These are phyloP conservation scores for Muntiacus muntjak DNA, from an alignment of 2,113 vertebrate genomes.

Conservation along the genomic window DNA sequence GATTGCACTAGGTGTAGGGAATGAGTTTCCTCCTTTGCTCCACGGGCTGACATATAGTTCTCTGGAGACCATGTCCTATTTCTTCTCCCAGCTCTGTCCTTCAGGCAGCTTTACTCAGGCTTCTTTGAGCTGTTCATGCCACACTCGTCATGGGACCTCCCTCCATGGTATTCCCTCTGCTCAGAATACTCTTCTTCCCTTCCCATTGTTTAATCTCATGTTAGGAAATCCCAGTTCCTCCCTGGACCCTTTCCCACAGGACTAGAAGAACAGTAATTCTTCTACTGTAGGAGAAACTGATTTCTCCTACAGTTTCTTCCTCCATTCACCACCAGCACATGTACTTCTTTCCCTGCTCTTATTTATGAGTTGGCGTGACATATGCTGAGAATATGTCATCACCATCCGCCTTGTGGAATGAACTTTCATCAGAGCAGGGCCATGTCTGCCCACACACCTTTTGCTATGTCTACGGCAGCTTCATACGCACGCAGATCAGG, in stretches of 20 bases:
- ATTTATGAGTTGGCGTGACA: neutral
- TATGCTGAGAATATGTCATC: neutral
- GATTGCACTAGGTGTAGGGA: neutral
- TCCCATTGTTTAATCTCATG: neutral
- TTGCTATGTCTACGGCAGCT: neutral
- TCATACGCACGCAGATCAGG: neutral
- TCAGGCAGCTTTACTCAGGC: neutral
- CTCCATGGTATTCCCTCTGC: neutral
- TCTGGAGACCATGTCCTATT: neutral
- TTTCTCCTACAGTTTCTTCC: neutral
- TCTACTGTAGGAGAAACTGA: no score
- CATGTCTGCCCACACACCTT: neutral
- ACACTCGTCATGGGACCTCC: neutral
- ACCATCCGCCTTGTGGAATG: neutral
- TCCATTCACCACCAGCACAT: neutral
- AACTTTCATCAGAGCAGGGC: neutral
- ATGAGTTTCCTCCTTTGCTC: neutral
- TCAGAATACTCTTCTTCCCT: neutral
- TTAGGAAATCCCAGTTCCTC: neutral
- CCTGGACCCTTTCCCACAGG: neutral
- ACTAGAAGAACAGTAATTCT: neutral
- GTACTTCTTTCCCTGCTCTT: neutral
- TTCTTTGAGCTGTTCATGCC: neutral
- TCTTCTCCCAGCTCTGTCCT: neutral
- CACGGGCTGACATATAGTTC: neutral